Evolutionary conservation across 1,140 invertebrate genomes (phyloP).

Genomic region (Zaprionus ornatus): DNA sequence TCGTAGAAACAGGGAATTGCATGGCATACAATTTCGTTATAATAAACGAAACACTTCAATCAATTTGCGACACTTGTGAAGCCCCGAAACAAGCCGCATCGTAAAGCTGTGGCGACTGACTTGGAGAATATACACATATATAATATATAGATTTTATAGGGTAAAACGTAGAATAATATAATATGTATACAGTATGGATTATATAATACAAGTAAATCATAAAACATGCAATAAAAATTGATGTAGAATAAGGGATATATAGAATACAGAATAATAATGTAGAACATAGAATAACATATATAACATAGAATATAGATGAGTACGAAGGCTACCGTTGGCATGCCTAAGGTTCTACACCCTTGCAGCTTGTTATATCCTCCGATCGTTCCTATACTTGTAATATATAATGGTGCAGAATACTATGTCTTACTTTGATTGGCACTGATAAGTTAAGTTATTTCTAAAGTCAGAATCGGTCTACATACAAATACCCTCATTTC

Average conservation of each 20-base stretch:
- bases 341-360: too few relatives aligned
- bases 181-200: background rate
- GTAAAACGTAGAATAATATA: background rate
- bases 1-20: constrained; percentile 43
- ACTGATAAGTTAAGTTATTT: too few relatives aligned
- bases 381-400: too few relatives aligned
- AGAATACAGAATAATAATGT: background rate
- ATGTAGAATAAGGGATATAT: too few relatives aligned
- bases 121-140: too few relatives aligned
- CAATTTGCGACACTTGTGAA: constrained; percentile 43
- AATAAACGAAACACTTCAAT: constrained; percentile 49
- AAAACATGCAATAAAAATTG: too few relatives aligned
- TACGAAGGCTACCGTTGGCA: too few relatives aligned
- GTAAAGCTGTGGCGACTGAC: background rate
- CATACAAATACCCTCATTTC: too few relatives aligned
- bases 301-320: constrained; percentile 2
- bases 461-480: too few relatives aligned
- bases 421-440: too few relatives aligned
- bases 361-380: too few relatives aligned
- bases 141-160: background rate
- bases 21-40: constrained; percentile 75
- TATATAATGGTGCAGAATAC: too few relatives aligned
- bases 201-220: background rate
- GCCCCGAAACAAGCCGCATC: background rate
- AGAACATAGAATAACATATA: background rate